A percentile compares a stretch with the other conserved stretches of the same genome.
Evolutionary conservation across 2,888 invertebrate species (phyloP).

Genomic region (Agrilus cyanescens): DNA sequence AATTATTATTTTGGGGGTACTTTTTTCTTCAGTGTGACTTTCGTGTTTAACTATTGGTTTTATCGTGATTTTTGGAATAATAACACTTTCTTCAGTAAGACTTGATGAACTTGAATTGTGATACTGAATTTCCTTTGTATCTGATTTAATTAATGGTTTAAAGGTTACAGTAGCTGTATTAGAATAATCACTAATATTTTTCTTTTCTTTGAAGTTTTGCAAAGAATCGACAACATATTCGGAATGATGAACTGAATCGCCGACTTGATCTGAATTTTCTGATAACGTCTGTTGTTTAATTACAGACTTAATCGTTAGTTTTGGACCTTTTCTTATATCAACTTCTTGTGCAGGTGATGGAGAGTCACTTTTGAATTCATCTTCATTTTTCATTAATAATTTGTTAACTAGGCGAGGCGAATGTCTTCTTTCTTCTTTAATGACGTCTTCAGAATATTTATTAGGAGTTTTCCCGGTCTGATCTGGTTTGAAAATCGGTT

Average conservation of each 20-base stretch:
- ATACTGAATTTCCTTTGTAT: constrained; percentile 21
- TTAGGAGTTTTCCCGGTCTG: no score
- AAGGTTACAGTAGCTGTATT: constrained; percentile 22
- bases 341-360: no score
- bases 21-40: constrained; percentile 7
- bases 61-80: constrained; percentile 30
- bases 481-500: constrained; percentile 39
- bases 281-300: no score
- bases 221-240: neutral
- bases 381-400: constrained; percentile 9
- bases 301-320: no score
- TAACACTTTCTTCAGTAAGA: constrained; percentile 8
- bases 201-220: constrained; percentile 7
- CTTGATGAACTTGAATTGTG: no score
- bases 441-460: neutral
- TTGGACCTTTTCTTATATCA: no score
- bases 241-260: no score
- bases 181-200: constrained; percentile 8
- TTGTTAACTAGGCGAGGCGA: constrained; percentile 4
- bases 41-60: constrained; percentile 23
- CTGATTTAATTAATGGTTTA: constrained; percentile 20
- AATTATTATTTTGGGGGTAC: constrained; percentile 23
- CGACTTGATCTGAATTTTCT: no score
- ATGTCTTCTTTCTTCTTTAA: neutral
- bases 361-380: neutral